phyloP scores from a whole-genome alignment of 1,140 invertebrate species.

The Trachymyrmex septentrionalis region DNA sequence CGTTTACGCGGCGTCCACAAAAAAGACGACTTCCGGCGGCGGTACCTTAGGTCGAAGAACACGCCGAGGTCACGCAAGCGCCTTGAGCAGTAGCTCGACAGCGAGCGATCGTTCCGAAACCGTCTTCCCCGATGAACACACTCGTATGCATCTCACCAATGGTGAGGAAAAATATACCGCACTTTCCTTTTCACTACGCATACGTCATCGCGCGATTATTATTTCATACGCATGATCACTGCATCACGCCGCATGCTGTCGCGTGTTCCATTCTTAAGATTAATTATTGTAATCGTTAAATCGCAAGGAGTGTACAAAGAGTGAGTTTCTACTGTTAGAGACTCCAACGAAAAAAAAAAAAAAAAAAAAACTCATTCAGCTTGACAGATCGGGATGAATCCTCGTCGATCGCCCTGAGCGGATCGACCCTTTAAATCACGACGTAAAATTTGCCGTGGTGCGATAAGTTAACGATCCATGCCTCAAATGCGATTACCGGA shows the following conservation, averaged over 20 bases:
- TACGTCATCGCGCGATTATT: slow-evolving; percentile 35
- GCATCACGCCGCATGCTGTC: slow-evolving; percentile 14
- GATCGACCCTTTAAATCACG: slow-evolving; percentile 68
- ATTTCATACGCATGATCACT: slow-evolving; percentile 34
- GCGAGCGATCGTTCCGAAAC: slow-evolving; percentile 81
- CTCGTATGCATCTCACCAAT: slow-evolving; percentile 80
- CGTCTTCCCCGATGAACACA: slow-evolving; percentile 80
- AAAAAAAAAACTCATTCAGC: background rate
- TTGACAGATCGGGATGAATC: slow-evolving; percentile 54
- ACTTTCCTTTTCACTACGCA: background rate
- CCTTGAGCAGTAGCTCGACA: slow-evolving; percentile 80
- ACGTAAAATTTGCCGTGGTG: slow-evolving; percentile 76
- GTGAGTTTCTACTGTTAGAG: background rate
- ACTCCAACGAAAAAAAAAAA: slow-evolving; percentile 1
- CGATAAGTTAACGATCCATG: slow-evolving; percentile 81
- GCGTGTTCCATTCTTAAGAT: background rate
- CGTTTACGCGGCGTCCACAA: slow-evolving; percentile 85
- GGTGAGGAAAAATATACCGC: slow-evolving; percentile 65
- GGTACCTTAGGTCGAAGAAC: slow-evolving; percentile 79
- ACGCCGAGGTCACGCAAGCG: slow-evolving; percentile 80
- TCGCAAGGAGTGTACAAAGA: background rate
- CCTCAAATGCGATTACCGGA: slow-evolving; percentile 77
- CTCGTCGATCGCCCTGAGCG: slow-evolving; percentile 62
- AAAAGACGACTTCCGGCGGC: slow-evolving; percentile 81
- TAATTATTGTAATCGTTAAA: slow-evolving; percentile 6